Conservation (phyloP, 92 coral and sea anemone genomes). For the Actinostola sp. region DNA sequence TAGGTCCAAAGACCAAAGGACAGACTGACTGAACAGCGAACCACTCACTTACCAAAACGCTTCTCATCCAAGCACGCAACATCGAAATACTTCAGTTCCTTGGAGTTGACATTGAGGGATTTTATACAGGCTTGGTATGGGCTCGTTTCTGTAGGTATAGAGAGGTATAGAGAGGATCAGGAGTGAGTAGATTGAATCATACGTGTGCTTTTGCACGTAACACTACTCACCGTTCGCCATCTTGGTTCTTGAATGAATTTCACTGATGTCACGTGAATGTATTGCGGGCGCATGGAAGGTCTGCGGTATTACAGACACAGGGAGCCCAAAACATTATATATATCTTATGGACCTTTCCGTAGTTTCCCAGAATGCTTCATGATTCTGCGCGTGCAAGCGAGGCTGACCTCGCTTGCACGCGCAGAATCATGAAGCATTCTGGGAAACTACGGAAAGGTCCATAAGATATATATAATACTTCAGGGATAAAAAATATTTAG, state of each 20-base stretch:
- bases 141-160: slow-evolving; percentile 51
- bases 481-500: too few relatives aligned
- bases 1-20: too few relatives aligned
- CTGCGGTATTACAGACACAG: slow-evolving; percentile 8
- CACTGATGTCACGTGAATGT: slow-evolving; percentile 42
- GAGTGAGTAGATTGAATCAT: neutral
- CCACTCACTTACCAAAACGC: slow-evolving; percentile 86
- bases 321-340: slow-evolving; percentile 3
- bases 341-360: too few relatives aligned
- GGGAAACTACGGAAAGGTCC: too few relatives aligned
- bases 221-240: slow-evolving; percentile 72
- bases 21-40: too few relatives aligned
- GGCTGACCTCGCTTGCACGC: too few relatives aligned
- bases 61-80: slow-evolving; percentile 73
- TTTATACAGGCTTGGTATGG: slow-evolving; percentile 74
- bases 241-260: slow-evolving; percentile 20
- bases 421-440: too few relatives aligned
- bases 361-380: too few relatives aligned
- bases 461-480: too few relatives aligned
- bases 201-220: neutral
- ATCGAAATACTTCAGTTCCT: slow-evolving; percentile 82
- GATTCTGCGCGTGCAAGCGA: too few relatives aligned
- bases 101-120: slow-evolving; percentile 68
- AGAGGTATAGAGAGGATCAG: neutral
- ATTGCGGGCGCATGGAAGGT: neutral